These are phyloP conservation scores for Syngnathus rostellatus DNA, from an alignment of 2,797 vertebrate genomes.

Conservation along the genomic window DNA sequence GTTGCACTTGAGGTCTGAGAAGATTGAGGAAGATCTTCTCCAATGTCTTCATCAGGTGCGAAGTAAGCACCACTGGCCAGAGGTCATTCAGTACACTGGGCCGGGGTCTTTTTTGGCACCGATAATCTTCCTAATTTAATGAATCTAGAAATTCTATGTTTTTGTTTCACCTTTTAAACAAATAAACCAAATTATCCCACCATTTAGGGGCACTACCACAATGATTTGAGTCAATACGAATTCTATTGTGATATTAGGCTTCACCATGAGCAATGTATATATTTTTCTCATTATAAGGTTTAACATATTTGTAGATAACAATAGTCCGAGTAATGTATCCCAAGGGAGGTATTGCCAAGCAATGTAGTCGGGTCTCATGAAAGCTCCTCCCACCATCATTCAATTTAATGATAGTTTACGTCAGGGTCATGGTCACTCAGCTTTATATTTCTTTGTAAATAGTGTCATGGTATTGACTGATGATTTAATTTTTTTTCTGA, in stretches of 20 bases:
- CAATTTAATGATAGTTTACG: conserved; percentile 38
- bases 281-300: conserved; percentile 5
- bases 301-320: conserved; percentile 21
- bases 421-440: conserved; percentile 40
- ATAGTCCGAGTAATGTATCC: not conserved
- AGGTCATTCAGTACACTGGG: too few relatives aligned
- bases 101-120: too few relatives aligned
- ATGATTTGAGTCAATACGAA: not conserved
- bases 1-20: too few relatives aligned
- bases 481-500: conserved; percentile 1
- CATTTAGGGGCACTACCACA: not conserved
- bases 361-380: conserved; percentile 1
- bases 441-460: conserved; percentile 26
- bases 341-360: conserved; percentile 31
- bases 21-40: too few relatives aligned
- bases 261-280: not conserved
- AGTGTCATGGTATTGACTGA: conserved; percentile 16
- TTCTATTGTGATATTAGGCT: not conserved
- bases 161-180: not conserved
- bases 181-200: not conserved
- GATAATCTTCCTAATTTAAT: too few relatives aligned
- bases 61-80: too few relatives aligned
- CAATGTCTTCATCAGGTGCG: too few relatives aligned
- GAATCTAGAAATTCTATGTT: not conserved
- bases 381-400: conserved; percentile 35